phyloP scores from a whole-genome alignment of 2,888 invertebrate species.

The Cyaniris semiargus region DNA sequence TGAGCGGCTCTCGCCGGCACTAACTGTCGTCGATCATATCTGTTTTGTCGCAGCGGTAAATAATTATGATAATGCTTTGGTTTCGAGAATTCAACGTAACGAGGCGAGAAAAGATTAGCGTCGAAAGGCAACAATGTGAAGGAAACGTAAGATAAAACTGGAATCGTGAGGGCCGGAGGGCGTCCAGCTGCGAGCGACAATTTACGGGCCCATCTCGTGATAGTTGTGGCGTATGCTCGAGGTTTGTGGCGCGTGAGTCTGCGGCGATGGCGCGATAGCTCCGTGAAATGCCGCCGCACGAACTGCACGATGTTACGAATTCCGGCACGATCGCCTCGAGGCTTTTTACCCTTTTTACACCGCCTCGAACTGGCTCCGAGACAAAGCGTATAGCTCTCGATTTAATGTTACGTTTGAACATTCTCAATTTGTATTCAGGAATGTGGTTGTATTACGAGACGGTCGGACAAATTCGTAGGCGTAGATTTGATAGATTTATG shows the following conservation, averaged over 20 bases:
- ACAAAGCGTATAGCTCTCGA: slow-evolving; percentile 39
- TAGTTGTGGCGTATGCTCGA: slow-evolving; percentile 71
- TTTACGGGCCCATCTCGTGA: slow-evolving; percentile 59
- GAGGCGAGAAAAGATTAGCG: neutral
- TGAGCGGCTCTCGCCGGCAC: neutral
- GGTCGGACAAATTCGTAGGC: slow-evolving; percentile 65
- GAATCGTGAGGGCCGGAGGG: slow-evolving; percentile 56
- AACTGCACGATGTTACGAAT: slow-evolving; percentile 63
- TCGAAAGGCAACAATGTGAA: slow-evolving; percentile 36
- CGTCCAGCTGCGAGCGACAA: slow-evolving; percentile 71
- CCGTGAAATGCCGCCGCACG: slow-evolving; percentile 77
- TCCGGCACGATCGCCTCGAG: slow-evolving; percentile 64
- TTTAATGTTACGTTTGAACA: slow-evolving; percentile 60
- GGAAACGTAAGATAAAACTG: slow-evolving; percentile 29
- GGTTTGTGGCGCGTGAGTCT: slow-evolving; percentile 55
- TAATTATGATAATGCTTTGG: neutral
- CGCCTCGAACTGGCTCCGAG: slow-evolving; percentile 35
- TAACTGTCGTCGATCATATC: neutral
- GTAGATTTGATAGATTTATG: slow-evolving; percentile 51
- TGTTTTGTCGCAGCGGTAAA: neutral
- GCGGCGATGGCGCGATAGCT: slow-evolving; percentile 62
- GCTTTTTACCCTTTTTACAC: slow-evolving; percentile 47
- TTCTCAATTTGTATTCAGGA: slow-evolving; percentile 68
- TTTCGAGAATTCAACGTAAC: neutral
- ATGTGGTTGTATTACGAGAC: slow-evolving; percentile 71